Percentiles rank a stretch among this genome's conserved stretches.
phyloP scores from a whole-genome alignment of 2,797 vertebrate genomes.

The Phyllotis vaccarum region DNA sequence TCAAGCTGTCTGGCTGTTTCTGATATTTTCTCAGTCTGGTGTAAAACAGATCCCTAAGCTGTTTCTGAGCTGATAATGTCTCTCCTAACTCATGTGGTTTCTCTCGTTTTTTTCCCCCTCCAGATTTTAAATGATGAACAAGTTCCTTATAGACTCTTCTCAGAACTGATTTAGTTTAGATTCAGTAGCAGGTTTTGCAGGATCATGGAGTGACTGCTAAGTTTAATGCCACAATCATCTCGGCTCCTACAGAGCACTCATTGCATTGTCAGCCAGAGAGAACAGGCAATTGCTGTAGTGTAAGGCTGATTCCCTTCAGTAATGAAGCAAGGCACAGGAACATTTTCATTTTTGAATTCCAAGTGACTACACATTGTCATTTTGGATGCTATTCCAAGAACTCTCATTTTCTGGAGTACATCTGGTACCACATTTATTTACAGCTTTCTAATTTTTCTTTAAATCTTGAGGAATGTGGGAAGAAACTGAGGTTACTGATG shows the following conservation, averaged over 20 bases:
- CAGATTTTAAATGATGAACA: conserved; percentile 89
- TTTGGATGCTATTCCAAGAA: conserved; percentile 85
- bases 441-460: conserved; percentile 83
- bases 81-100: conserved; percentile 75
- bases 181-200: conserved; percentile 86
- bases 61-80: conserved; percentile 65
- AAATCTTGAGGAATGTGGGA: conserved; percentile 79
- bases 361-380: conserved; percentile 87
- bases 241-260: conserved; percentile 90
- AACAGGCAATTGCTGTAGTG: conserved; percentile 84
- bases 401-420: conserved; percentile 83
- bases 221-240: conserved; percentile 87
- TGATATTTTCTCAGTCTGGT: conserved; percentile 65
- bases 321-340: conserved; percentile 84
- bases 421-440: conserved; percentile 80
- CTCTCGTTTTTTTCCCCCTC: conserved; percentile 75
- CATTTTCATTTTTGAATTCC: conserved; percentile 89
- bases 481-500: conserved; percentile 79
- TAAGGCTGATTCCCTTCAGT: conserved; percentile 84
- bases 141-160: conserved; percentile 84
- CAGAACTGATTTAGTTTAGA: conserved; percentile 88
- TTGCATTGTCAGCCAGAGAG: conserved; percentile 91
- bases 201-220: conserved; percentile 82
- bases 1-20: conserved; percentile 53
- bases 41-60: conserved; percentile 65